Evolutionary conservation across 35 echinoderm and acorn worm species (phyloP), one percentile per base, ranked within the genome.

Genomic region (Heliocidaris tuberculata): DNA sequence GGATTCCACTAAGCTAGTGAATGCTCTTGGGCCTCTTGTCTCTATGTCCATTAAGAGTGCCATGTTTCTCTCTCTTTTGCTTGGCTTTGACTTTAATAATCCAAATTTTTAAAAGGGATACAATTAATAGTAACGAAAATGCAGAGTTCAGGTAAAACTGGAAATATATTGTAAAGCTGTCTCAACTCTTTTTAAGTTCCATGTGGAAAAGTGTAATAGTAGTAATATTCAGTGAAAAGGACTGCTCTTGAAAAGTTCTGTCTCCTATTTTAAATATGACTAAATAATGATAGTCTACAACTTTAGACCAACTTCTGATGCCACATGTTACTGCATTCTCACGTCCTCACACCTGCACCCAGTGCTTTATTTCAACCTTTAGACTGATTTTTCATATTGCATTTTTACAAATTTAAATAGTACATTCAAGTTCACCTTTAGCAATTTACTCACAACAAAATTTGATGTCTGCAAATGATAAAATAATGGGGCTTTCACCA

Each of bases 21-120:
- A 99, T 13, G 98, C 96, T 32, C 88, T 95, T 17, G 96, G 96
- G 17, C 98, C 98, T 48, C 98, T 92, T 4, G 95, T 97, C 89
- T 99, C 98, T 59, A 99, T 93, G 86, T 93, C 94, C 49, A 88
- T 97, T 49, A 99, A 35, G 19, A 99, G 48, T 15, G 85, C 90
- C 85, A 95, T 85, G 30, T 96, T 96, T 30, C 93, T 32, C 13
- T 31, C 49, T 17, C 85, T 71, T 49, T 93, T 96, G 21, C 88
- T 95, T 0, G 86, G 70, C 92, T 97, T 97, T 47, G 93, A 93
- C 98, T 99, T 47, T 32, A 91, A 54, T 27, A 59, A 54, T 48
- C 86, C 90, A 85, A 32, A 95, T 17, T 50, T 59, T 1, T 1
- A 27, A 93, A 7, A 50, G 16, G 11, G 27, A 13, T 11, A 50